Evolutionary conservation across 2,888 invertebrate genomes (phyloP), one percentile per base, ranked within the genome.

Genomic region (Caenorhabditis imperialis): DNA sequence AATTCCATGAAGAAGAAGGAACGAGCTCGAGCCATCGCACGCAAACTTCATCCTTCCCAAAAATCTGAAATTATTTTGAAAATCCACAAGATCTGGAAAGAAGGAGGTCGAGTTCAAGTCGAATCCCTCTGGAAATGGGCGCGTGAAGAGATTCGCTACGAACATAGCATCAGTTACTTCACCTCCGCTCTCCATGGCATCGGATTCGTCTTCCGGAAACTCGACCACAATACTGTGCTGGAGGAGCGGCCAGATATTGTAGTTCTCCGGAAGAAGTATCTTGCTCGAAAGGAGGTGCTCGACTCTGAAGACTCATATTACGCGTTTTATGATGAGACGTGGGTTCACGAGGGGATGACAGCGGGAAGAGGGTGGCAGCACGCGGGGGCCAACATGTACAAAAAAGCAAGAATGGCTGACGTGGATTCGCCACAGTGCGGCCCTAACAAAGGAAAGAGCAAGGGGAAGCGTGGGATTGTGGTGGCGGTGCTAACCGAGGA

Each of bases 161-260:
- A 12, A 2, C 16, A 27, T n/a, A 16, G 27, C 2, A 47, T 12
- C 1, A 27, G 25, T 8, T n/a, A 25, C n/a, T 47, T 47, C 16
- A 8, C 14, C 5, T 3, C 16, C 8, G 16, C 30, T 14, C 47
- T 47, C 5, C 12, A 27, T 2, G 47, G 47, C 4, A 16, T 47
- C 4, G 47, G 47, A 2, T 47, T 47, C 22, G 27, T 47, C 4
- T 30, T 47, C 12, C n/a, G 27, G 16, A 47, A 47, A 47, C 23
- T 25, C 25, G 27, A 47, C 14, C 14, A 47, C 27, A 27, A 14
- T 10, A 27, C 47, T 25, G 23, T 47, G 3, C 25, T 47, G 2
- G 47, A 47, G n/a, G 47, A 47, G 27, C 23, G 47, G 6, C 47
- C 27, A n/a, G 47, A 47, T 23, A 47, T 47, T 16, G 27, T 27